Percentiles rank a stretch among this genome's conserved stretches.
phyloP scores from a whole-genome alignment of 1,140 invertebrate genomes.

The Mycetomoellerius zeteki region DNA sequence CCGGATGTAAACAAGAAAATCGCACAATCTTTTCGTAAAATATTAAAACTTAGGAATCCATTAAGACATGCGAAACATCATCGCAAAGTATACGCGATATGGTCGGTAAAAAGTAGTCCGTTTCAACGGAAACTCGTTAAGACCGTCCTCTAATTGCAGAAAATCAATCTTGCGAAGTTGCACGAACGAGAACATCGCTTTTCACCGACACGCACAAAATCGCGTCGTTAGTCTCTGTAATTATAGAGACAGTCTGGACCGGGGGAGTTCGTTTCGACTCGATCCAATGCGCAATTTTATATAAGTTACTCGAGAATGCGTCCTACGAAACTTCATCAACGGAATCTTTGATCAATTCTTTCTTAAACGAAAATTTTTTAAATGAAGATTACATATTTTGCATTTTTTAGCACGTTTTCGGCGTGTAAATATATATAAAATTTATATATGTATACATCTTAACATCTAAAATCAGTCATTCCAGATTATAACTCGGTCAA shows the following conservation, averaged over 20 bases:
- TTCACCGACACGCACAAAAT: constrained; percentile 62
- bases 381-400: neutral
- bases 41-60: constrained; percentile 40
- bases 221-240: constrained; percentile 62
- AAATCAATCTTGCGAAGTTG: constrained; percentile 63
- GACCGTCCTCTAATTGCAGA: constrained; percentile 58
- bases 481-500: neutral
- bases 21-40: constrained; percentile 20
- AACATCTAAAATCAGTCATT: neutral
- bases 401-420: neutral
- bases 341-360: constrained; percentile 35
- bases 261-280: constrained; percentile 39
- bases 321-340: constrained; percentile 32
- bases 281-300: constrained; percentile 47
- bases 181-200: constrained; percentile 51
- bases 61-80: constrained; percentile 39
- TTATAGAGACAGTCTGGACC: constrained; percentile 45
- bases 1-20: neutral
- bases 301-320: constrained; percentile 17
- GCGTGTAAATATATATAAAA: neutral
- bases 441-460: neutral
- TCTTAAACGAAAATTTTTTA: neutral
- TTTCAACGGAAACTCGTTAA: constrained; percentile 60
- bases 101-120: constrained; percentile 32
- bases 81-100: constrained; percentile 1